Conservation (phyloP, 2,797 vertebrate species). For the Margarornis squamiger region DNA sequence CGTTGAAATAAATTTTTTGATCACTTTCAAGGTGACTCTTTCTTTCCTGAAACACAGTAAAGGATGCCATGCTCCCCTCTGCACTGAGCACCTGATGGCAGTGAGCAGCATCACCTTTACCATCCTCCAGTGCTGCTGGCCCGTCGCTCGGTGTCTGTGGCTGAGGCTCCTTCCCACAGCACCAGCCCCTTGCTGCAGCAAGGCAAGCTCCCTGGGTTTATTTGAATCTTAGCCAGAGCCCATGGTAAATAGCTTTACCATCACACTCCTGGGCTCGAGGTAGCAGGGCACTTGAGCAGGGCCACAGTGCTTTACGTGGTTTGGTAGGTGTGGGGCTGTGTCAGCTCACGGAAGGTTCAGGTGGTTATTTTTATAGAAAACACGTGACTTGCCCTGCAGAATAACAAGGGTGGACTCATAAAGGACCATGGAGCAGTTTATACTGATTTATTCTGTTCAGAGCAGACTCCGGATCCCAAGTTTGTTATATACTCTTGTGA, state of each 20-base stretch:
- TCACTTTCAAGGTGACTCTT: slow-evolving; percentile 80
- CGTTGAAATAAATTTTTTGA: slow-evolving; percentile 76
- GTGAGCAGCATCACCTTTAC: not conserved
- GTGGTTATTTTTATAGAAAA: slow-evolving; percentile 56
- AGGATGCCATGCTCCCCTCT: slow-evolving; percentile 48
- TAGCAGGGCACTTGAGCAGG: slow-evolving; percentile 51
- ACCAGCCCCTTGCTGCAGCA: slow-evolving; percentile 26
- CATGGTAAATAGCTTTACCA: slow-evolving; percentile 17
- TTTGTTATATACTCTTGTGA: rapidly evolving
- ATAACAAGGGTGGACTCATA: not conserved
- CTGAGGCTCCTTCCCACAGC: not conserved
- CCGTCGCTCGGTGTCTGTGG: not conserved
- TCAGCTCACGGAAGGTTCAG: slow-evolving; percentile 20
- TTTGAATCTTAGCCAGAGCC: slow-evolving; percentile 48
- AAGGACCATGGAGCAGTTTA: not conserved
- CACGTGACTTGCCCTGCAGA: not conserved
- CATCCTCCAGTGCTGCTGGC: not conserved
- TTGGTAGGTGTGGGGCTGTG: slow-evolving; percentile 48
- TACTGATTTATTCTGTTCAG: not conserved
- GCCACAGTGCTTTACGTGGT: not conserved
- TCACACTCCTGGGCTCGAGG: slow-evolving; percentile 32
- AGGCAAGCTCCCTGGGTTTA: not conserved
- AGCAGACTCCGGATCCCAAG: not conserved
- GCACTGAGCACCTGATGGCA: not conserved
- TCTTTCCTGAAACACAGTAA: slow-evolving; percentile 60